These are phyloP conservation scores for Lepidurus arcticus DNA, from an alignment of 1,140 invertebrate genomes.

Conservation along the genomic window DNA sequence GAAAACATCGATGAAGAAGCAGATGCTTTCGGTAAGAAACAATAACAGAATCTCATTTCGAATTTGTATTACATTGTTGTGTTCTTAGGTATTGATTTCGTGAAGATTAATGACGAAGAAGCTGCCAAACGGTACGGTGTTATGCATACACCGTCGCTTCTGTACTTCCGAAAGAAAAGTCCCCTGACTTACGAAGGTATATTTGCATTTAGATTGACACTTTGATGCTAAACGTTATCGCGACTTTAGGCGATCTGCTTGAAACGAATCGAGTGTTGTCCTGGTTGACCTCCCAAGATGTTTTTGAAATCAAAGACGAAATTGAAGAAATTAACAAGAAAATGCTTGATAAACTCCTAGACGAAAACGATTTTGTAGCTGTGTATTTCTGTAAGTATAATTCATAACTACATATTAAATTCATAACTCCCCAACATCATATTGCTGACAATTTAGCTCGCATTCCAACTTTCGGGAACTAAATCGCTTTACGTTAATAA, in stretches of 20 bases:
- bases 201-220: conserved; percentile 29
- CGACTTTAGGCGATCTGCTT: conserved; percentile 61
- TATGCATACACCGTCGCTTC: conserved; percentile 66
- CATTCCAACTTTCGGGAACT: neutral
- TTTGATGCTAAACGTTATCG: conserved; percentile 33
- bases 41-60: conserved; percentile 12
- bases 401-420: neutral
- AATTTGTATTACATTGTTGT: conserved; percentile 17
- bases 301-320: conserved; percentile 92
- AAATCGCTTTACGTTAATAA: neutral
- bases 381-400: conserved; percentile 84
- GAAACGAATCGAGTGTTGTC: conserved; percentile 77
- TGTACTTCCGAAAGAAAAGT: conserved; percentile 82
- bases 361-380: conserved; percentile 90
- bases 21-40: conserved; percentile 66
- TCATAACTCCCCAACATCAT: conserved; percentile 5
- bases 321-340: conserved; percentile 93
- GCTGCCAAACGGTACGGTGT: conserved; percentile 69
- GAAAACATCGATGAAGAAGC: conserved; percentile 92
- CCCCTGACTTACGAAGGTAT: conserved; percentile 77
- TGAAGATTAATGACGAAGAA: conserved; percentile 80
- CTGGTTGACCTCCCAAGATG: conserved; percentile 89
- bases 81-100: conserved; percentile 74
- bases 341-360: conserved; percentile 88
- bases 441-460: neutral